Percentiles rank a stretch among this genome's conserved stretches.
phyloP scores from a whole-genome alignment of 92 coral and sea anemone species.

The Muricea muricata region DNA sequence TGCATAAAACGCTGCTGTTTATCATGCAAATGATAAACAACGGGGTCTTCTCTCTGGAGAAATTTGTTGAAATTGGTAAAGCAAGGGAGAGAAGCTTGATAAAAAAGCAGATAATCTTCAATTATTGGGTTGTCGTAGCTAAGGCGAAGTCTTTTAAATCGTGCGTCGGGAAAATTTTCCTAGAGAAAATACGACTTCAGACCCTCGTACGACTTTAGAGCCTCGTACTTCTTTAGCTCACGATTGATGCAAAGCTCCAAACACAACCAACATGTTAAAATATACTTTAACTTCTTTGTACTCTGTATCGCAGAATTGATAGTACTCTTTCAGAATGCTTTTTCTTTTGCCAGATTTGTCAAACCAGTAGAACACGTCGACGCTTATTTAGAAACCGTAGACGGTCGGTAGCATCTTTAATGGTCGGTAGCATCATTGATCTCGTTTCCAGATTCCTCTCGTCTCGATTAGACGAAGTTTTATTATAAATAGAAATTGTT shows the following conservation, averaged over 20 bases:
- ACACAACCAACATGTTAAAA: slow-evolving; percentile 51
- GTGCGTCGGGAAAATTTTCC: slow-evolving; percentile 43
- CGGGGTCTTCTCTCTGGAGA: slow-evolving; percentile 67
- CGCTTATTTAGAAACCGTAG: too few species aligned
- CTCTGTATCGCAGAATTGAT: slow-evolving; percentile 51
- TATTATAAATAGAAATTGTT: too few species aligned
- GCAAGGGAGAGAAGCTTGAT: slow-evolving; percentile 4
- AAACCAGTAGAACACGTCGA: slow-evolving; percentile 28
- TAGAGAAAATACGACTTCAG: slow-evolving; percentile 69
- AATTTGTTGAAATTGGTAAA: slow-evolving; percentile 42
- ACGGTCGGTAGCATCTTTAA: too few species aligned
- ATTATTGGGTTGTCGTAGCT: slow-evolving; percentile 22
- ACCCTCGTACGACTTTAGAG: background rate
- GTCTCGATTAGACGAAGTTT: too few species aligned
- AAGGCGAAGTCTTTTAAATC: slow-evolving; percentile 28
- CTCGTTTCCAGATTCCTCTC: too few species aligned
- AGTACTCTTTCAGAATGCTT: slow-evolving; percentile 60
- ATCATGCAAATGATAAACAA: slow-evolving; percentile 55
- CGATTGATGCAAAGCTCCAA: slow-evolving; percentile 66
- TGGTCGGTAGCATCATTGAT: too few species aligned
- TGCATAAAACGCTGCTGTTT: slow-evolving; percentile 37
- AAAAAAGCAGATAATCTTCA: slow-evolving; percentile 40
- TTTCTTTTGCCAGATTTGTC: slow-evolving; percentile 68
- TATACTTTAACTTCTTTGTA: slow-evolving; percentile 45
- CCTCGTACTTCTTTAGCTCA: slow-evolving; percentile 4